phyloP scores from a whole-genome alignment of 2,113 vertebrate species.

The Pagrus major region DNA sequence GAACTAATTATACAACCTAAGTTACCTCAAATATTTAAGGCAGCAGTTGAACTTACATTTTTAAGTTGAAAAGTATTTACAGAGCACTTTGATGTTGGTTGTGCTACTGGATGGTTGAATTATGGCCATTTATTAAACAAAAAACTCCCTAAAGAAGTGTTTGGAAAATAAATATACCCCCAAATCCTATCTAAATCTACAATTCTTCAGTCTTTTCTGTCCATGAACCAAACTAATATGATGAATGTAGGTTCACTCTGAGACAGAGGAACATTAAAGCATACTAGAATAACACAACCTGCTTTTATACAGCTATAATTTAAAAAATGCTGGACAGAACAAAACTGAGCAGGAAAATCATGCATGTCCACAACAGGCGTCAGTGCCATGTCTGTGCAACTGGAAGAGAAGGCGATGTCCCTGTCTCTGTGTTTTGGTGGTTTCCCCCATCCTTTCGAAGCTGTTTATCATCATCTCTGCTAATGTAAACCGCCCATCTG shows the following conservation, averaged over 20 bases:
- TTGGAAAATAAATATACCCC: not conserved
- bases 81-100: not conserved
- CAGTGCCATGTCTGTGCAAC: not conserved
- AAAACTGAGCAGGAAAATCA: not conserved
- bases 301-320: constrained; percentile 13
- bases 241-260: not conserved
- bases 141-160: not conserved
- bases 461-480: constrained; percentile 70
- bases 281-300: not conserved
- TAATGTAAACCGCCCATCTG: constrained; percentile 78
- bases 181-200: not conserved
- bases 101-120: not conserved
- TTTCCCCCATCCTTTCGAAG: constrained; percentile 34
- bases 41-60: too few relatives aligned
- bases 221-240: not conserved
- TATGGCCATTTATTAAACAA: not conserved
- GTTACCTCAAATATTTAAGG: too few relatives aligned
- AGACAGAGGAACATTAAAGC: constrained; percentile 19
- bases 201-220: not conserved
- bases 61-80: too few relatives aligned
- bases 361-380: not conserved
- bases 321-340: not conserved
- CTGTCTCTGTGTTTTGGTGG: constrained; percentile 8
- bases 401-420: constrained; percentile 3
- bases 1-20: too few relatives aligned